Evolutionary conservation across 2,888 invertebrate species (phyloP).

Genomic region (Cetonia aurata): DNA sequence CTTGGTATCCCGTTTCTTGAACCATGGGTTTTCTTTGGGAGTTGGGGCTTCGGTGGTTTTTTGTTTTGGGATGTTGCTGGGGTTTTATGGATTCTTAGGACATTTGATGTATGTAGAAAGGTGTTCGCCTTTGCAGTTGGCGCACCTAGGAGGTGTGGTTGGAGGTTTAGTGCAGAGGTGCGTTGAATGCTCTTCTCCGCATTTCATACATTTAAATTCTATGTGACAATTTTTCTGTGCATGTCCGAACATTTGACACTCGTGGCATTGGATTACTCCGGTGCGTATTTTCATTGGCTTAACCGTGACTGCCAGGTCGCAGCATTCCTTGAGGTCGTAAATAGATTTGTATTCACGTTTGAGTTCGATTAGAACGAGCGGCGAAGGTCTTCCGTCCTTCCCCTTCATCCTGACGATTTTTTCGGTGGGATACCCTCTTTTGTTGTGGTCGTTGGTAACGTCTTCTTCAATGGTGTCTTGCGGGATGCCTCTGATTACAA

Average conservation of each 20-base stretch:
- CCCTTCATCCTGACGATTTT: not conserved
- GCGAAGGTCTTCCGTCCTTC: constrained; percentile 49
- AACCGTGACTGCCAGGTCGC: constrained; percentile 39
- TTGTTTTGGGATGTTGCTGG: not conserved
- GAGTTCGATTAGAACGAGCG: constrained; percentile 58
- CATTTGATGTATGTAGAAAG: constrained; percentile 64
- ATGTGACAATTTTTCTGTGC: constrained; percentile 11
- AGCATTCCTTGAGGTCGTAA: constrained; percentile 56
- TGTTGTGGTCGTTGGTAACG: not conserved
- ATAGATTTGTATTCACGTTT: constrained; percentile 53
- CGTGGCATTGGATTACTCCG: constrained; percentile 7
- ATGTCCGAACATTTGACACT: constrained; percentile 26
- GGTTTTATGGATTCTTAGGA: not conserved
- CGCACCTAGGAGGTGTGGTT: constrained; percentile 61
- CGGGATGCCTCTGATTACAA: not conserved
- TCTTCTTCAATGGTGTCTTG: not conserved
- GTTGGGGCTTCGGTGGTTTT: not conserved
- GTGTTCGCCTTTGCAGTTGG: constrained; percentile 63
- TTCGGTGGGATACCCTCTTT: not conserved
- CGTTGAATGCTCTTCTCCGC: constrained; percentile 6
- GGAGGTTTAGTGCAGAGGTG: constrained; percentile 56
- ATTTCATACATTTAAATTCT: constrained; percentile 14
- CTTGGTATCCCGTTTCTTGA: no score
- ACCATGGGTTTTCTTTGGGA: constrained; percentile 10
- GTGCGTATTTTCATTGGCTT: not conserved